Percentiles rank a stretch among this genome's conserved stretches.
Evolutionary conservation across 2,888 invertebrate genomes (phyloP).

Genomic region (Sphaerophoria rueppellii): DNA sequence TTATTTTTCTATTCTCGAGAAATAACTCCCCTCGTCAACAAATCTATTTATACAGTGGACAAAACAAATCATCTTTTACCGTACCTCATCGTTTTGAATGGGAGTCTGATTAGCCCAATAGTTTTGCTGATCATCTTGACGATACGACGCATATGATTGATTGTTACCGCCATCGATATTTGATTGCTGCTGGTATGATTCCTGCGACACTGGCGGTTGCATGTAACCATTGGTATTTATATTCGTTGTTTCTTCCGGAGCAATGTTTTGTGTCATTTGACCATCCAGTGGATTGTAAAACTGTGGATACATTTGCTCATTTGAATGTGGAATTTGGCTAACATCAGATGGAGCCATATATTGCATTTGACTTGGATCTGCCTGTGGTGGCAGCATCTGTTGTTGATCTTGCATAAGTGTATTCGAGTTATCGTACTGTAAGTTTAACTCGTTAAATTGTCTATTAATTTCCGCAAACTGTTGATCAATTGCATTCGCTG

Average conservation of each 20-base stretch:
- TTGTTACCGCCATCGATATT: constrained; percentile 69
- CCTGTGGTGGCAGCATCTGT: constrained; percentile 55
- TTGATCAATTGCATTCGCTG: constrained; percentile 78
- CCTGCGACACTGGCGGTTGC: constrained; percentile 29
- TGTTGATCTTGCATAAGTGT: constrained; percentile 47
- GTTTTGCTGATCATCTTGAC: constrained; percentile 58
- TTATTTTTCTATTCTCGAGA: not conserved
- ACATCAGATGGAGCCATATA: constrained; percentile 22
- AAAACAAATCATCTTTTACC: constrained; percentile 25
- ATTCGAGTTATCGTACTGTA: constrained; percentile 77
- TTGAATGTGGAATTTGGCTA: constrained; percentile 13
- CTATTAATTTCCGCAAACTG: constrained; percentile 81
- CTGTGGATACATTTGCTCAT: constrained; percentile 62
- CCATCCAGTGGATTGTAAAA: constrained; percentile 57
- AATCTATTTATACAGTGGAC: not conserved
- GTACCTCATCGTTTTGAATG: constrained; percentile 64
- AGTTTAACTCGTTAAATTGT: constrained; percentile 80
- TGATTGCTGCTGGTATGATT: constrained; percentile 50
- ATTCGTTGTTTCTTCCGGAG: constrained; percentile 27
- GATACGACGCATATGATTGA: constrained; percentile 50
- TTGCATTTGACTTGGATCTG: constrained; percentile 36
- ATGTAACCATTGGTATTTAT: constrained; percentile 52
- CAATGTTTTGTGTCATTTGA: constrained; percentile 20
- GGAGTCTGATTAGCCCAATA: constrained; percentile 60
- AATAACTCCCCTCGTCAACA: not conserved